These are phyloP conservation scores for Silurus lanzhouensis DNA, from an alignment of 2,797 vertebrate genomes.

Conservation along the genomic window DNA sequence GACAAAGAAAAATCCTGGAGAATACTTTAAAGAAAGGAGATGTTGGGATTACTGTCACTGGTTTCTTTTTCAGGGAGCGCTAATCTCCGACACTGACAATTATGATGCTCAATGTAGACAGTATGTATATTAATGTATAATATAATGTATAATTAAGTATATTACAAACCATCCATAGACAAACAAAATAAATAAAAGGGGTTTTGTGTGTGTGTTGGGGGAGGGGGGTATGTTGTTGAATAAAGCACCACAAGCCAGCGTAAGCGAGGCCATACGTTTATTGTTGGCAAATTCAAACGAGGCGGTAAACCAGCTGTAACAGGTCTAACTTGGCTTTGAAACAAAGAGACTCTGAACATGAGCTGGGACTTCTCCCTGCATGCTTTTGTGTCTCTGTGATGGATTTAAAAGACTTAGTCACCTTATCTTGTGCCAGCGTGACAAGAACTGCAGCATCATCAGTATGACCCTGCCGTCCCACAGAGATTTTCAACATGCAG, in stretches of 20 bases:
- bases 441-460: constrained; percentile 5
- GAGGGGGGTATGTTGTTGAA: no score
- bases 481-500: background rate
- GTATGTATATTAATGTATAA: no score
- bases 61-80: background rate
- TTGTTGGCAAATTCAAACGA: constrained; percentile 41
- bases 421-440: background rate
- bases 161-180: background rate
- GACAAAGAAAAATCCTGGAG: background rate
- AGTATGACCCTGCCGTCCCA: background rate
- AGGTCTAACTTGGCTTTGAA: constrained; percentile 44
- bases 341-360: constrained; percentile 39
- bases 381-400: background rate
- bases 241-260: background rate
- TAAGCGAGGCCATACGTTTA: constrained; percentile 36
- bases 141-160: no score
- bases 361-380: constrained; percentile 29
- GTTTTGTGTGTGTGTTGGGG: background rate
- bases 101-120: background rate
- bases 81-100: background rate
- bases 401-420: background rate
- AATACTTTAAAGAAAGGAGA: background rate
- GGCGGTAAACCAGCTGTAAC: constrained; percentile 53
- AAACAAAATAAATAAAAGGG: background rate
- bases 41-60: background rate